Evolutionary conservation across 2,113 vertebrate species (phyloP), one percentile per base, ranked within the genome.

Genomic region (Gasterosteus nipponicus): DNA sequence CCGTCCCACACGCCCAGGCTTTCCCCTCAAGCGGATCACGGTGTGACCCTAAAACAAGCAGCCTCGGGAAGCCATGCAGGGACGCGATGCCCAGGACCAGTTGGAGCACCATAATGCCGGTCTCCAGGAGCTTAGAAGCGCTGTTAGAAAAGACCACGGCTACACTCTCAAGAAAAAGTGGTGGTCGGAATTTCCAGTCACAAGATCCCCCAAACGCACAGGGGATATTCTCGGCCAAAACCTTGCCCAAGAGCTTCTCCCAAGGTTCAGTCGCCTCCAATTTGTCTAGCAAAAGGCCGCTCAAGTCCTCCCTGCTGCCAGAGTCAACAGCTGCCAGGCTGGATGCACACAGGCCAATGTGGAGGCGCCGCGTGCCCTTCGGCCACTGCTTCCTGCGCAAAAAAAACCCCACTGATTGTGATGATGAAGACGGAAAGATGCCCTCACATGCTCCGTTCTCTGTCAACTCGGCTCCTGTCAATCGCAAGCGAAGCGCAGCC

Each of bases 311-410:
- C 0, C 80, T 86, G 79, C 80, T 90, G 5, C 68, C 91, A 62
- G 78, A 90, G 42, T 94, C 93, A 78, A 86, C 92, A 0, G 72
- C 94, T 84, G 56, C 90, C 46, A 96, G 95, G 91, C 85, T 91
- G 73, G 95, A 96, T 66, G 82, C 87, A 57, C 94, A 93, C 62
- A 29, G 53, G 53, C 53, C 53, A 5, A 69, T 89, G 49, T 96
- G 95, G 96, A 96, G 89, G 90, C 96, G 96, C 77, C 95, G 71
- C 16, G 93, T 95, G 10, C 95, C 96, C 33, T 96, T 97, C 73
- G 96, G 94, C 89, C 95, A 95, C 87, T 98, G 96, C 88, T 98
- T 98, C 87, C 91, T 95, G 60, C 94, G 93, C 80, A 94, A 86
- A 86, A 95, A 92, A 72, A 63, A 33, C 16, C 87, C 62, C 2